Percentiles rank a stretch among this genome's conserved stretches.
These are phyloP conservation scores for Dendrolimus punctatus DNA, from an alignment of 1,140 invertebrate genomes.

Conservation along the genomic window DNA sequence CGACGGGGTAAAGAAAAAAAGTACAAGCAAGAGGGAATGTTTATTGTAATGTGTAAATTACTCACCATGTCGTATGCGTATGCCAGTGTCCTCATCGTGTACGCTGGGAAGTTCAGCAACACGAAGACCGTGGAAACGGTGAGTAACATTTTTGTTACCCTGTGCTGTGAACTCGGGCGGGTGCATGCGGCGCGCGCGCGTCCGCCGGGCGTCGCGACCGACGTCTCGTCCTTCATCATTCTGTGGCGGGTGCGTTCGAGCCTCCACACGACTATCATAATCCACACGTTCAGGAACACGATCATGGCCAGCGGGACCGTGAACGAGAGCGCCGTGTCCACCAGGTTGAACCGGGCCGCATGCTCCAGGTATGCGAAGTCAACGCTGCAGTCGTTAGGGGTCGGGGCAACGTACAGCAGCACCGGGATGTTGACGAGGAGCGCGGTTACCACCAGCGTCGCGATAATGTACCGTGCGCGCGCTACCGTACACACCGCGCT, in stretches of 20 bases:
- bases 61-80: conserved; percentile 66
- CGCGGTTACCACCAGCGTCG: conserved; percentile 68
- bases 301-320: conserved; percentile 81
- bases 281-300: conserved; percentile 80
- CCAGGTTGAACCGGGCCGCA: conserved; percentile 76
- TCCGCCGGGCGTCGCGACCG: conserved; percentile 32
- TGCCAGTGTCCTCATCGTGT: conserved; percentile 75
- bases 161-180: conserved; percentile 73
- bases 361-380: conserved; percentile 64
- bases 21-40: conserved; percentile 12
- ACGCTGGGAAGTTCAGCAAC: conserved; percentile 83
- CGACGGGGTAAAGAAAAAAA: conserved; percentile 31
- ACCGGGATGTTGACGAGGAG: conserved; percentile 77
- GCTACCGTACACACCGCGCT: conserved; percentile 85
- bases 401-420: conserved; percentile 68
- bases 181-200: conserved; percentile 23
- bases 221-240: conserved; percentile 41
- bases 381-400: conserved; percentile 45
- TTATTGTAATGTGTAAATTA: conserved; percentile 6
- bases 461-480: conserved; percentile 73
- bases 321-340: conserved; percentile 81
- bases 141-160: conserved; percentile 87
- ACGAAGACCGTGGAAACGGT: conserved; percentile 87
- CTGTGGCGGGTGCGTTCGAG: conserved; percentile 34
- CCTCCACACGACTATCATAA: conserved; percentile 75